Evolutionary conservation across 2,888 invertebrate species (phyloP).

Genomic region (Eupithecia vulgata): DNA sequence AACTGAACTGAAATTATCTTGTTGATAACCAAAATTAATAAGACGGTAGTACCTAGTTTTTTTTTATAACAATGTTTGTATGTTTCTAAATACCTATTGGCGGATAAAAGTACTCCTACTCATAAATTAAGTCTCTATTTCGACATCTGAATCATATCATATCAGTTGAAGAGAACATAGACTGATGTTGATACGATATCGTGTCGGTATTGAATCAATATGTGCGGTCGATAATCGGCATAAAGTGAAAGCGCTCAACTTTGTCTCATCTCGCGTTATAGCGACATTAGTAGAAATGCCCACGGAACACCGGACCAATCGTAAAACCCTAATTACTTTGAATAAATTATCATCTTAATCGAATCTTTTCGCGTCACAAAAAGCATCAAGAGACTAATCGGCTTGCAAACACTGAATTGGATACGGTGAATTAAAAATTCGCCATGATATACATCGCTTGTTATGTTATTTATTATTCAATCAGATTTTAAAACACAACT

Average conservation of each 20-base stretch:
- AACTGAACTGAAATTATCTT: background rate
- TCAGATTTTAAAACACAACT: slow-evolving; percentile 35
- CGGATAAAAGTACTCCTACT: background rate
- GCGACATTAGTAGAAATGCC: slow-evolving; percentile 17
- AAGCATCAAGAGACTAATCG: slow-evolving; percentile 54
- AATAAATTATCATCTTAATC: slow-evolving; percentile 62
- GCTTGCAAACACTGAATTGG: slow-evolving; percentile 55
- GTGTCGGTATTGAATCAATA: background rate
- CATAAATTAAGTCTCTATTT: background rate
- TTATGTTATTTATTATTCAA: slow-evolving; percentile 38
- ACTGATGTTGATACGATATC: background rate
- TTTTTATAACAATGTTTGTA: background rate
- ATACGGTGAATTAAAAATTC: slow-evolving; percentile 41
- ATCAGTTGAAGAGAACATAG: no score
- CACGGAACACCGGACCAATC: slow-evolving; percentile 44
- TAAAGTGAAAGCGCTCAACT: background rate
- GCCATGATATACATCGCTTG: slow-evolving; percentile 33
- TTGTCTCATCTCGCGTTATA: background rate
- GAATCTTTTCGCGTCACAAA: slow-evolving; percentile 49
- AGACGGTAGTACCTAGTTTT: background rate
- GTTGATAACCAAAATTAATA: background rate
- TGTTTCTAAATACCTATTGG: background rate
- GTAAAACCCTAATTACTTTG: slow-evolving; percentile 57
- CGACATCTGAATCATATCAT: no score
- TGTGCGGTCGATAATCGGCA: background rate